A percentile compares a stretch with the other conserved stretches of the same genome.
Conservation (phyloP, 2,888 invertebrate species). For the Onchidella celtica region DNA sequence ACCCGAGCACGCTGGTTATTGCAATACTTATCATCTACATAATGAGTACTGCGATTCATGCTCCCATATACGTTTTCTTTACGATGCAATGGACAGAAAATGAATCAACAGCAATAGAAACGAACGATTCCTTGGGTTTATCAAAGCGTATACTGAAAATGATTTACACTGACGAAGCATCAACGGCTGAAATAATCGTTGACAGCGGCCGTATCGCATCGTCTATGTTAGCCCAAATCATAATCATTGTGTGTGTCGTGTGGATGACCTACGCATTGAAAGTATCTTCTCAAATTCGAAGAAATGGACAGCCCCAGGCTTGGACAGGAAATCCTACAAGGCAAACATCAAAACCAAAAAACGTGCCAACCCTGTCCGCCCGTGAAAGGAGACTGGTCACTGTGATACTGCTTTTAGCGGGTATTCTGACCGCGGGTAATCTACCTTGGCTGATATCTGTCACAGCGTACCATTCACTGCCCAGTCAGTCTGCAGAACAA, state of each 20-base stretch:
- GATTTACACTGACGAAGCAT: background rate
- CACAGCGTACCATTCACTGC: background rate
- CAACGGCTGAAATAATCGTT: background rate
- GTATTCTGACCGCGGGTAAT: background rate
- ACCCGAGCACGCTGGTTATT: constrained; percentile 13
- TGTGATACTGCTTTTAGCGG: constrained; percentile 2
- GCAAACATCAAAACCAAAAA: background rate
- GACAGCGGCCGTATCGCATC: background rate
- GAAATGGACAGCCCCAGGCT: no score
- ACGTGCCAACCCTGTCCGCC: background rate
- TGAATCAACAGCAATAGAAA: background rate
- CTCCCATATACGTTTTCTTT: background rate
- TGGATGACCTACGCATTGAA: background rate
- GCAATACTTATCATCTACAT: constrained; percentile 10
- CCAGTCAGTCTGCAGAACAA: background rate
- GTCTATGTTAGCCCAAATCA: background rate
- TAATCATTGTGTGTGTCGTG: background rate
- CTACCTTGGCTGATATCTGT: background rate
- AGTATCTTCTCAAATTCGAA: background rate
- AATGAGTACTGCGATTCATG: background rate
- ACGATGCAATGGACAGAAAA: background rate
- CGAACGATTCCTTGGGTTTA: background rate
- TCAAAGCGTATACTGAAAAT: background rate
- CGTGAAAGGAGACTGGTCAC: background rate
- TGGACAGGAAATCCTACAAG: no score